Conservation (phyloP, 2,797 vertebrate species). For the Tangara arthus region DNA sequence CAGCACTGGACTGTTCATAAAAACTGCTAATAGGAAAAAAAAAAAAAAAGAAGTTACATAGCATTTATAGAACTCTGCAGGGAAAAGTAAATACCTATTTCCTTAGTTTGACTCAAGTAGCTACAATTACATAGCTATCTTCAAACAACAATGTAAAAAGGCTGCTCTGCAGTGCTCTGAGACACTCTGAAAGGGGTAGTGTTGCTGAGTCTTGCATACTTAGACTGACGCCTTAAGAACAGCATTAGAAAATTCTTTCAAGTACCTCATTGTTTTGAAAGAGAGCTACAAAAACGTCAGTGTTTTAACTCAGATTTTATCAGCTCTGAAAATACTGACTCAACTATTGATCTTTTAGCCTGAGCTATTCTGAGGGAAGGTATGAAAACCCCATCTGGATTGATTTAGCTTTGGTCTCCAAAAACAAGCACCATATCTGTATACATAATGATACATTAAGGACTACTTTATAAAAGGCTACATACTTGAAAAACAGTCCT, state of each 20-base stretch:
- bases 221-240: not conserved
- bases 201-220: not conserved
- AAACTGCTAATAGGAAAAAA: not conserved
- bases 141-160: not conserved
- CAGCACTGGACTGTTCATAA: not conserved
- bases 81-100: not conserved
- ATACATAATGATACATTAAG: not conserved
- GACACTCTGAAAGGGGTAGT: not conserved
- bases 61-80: not conserved
- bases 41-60: not conserved
- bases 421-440: conserved; percentile 16
- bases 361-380: not conserved
- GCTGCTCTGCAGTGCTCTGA: not conserved
- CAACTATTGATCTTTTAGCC: conserved; percentile 35
- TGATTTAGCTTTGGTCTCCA: conserved; percentile 27
- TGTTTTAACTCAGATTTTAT: conserved; percentile 48
- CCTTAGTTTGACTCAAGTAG: not conserved
- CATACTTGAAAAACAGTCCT: not conserved
- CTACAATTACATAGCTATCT: not conserved
- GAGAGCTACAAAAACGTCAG: not conserved
- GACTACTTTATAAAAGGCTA: not conserved
- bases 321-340: conserved; percentile 41
- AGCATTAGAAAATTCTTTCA: conserved; percentile 14
- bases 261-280: conserved; percentile 14
- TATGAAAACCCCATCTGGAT: conserved; percentile 30